phyloP scores from a whole-genome alignment of 1,140 invertebrate genomes.

The Hylaeus volcanicus region DNA sequence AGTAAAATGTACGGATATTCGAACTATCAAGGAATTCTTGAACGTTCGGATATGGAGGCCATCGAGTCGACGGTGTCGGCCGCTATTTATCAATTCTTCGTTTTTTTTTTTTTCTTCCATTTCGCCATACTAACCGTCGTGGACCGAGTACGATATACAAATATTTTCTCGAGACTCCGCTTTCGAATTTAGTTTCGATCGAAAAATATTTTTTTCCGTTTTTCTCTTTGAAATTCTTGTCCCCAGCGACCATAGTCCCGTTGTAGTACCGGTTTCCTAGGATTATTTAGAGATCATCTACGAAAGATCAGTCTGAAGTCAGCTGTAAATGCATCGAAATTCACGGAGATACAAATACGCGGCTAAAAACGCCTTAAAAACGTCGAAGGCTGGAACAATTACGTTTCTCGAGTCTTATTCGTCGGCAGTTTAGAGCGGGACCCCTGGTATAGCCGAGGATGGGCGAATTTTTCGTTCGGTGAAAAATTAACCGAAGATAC shows the following conservation, averaged over 20 bases:
- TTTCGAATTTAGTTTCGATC: not conserved
- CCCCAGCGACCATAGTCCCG: not conserved
- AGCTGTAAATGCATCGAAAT: slow-evolving; percentile 18
- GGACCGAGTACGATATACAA: slow-evolving; percentile 31
- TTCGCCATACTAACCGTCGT: slow-evolving; percentile 1
- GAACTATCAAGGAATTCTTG: slow-evolving; percentile 79
- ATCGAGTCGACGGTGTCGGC: slow-evolving; percentile 55
- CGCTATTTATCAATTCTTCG: slow-evolving; percentile 22
- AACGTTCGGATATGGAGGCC: slow-evolving; percentile 77
- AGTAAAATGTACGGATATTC: slow-evolving; percentile 78
- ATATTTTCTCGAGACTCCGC: not conserved
- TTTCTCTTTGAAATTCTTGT: too few species aligned
- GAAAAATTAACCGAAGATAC: too few species aligned
- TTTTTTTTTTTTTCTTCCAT: not conserved
- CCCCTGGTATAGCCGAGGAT: too few species aligned
- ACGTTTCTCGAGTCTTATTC: slow-evolving; percentile 75
- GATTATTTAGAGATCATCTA: slow-evolving; percentile 38
- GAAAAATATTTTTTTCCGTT: too few species aligned
- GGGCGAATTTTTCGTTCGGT: too few species aligned
- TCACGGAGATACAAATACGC: slow-evolving; percentile 29
- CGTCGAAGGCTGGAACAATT: slow-evolving; percentile 58
- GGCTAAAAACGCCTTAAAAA: slow-evolving; percentile 35
- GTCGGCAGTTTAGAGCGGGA: slow-evolving; percentile 45
- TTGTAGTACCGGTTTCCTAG: slow-evolving; percentile 12
- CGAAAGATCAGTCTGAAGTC: slow-evolving; percentile 54